These are phyloP conservation scores for Anoplolepis gracilipes DNA, from an alignment of 1,140 invertebrate species.

Conservation along the genomic window DNA sequence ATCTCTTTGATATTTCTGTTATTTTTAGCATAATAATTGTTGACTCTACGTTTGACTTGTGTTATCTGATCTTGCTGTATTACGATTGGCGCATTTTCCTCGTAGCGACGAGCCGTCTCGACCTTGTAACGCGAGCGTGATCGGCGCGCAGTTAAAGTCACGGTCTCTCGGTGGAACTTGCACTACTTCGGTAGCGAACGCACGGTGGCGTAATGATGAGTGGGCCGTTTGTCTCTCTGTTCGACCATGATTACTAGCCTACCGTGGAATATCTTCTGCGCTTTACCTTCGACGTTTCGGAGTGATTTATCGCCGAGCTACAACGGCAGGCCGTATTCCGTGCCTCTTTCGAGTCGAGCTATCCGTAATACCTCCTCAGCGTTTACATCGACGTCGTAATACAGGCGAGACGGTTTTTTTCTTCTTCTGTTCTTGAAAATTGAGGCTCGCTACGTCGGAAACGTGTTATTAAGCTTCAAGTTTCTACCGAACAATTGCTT, in stretches of 20 bases:
- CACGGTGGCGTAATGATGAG: constrained; percentile 67
- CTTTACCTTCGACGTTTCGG: constrained; percentile 60
- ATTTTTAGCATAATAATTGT: constrained; percentile 15
- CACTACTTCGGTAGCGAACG: constrained; percentile 60
- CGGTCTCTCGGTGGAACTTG: constrained; percentile 44
- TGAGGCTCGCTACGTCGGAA: no score
- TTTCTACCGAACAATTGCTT: background rate
- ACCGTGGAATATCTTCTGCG: constrained; percentile 24
- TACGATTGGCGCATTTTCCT: constrained; percentile 12
- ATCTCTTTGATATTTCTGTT: background rate
- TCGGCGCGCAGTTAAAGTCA: constrained; percentile 59
- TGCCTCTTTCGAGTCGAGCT: constrained; percentile 14
- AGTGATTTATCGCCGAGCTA: constrained; percentile 63
- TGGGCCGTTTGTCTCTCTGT: constrained; percentile 65
- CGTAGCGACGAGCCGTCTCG: constrained; percentile 23
- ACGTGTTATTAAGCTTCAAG: background rate
- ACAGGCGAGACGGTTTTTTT: background rate
- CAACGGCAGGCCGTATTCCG: background rate
- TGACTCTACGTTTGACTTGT: background rate
- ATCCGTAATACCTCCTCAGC: constrained; percentile 31
- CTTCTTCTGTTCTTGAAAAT: background rate
- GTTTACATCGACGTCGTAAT: constrained; percentile 27
- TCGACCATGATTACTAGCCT: constrained; percentile 62
- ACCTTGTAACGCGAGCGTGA: constrained; percentile 33
- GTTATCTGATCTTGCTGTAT: background rate